phyloP scores from a whole-genome alignment of 2,113 vertebrate species.

The Entelurus aequoreus region DNA sequence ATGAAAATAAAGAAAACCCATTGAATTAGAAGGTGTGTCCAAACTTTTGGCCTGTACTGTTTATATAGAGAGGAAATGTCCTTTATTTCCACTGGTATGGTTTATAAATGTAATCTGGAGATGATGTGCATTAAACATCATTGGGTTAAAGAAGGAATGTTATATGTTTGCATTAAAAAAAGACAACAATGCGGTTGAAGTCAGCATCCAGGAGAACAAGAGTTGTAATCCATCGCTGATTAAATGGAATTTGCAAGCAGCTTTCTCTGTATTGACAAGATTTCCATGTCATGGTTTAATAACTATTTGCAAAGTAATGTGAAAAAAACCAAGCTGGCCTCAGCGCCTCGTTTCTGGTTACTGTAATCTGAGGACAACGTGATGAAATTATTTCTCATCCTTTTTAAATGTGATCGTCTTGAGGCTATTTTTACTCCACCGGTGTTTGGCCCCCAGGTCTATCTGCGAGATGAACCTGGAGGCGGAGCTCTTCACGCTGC shows the following conservation, averaged over 20 bases:
- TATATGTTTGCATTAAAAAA: neutral
- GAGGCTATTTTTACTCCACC: too few species aligned
- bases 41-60: too few species aligned
- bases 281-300: conserved; percentile 15
- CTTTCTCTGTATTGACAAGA: neutral
- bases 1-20: too few species aligned
- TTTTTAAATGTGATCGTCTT: too few species aligned
- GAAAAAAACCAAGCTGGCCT: neutral
- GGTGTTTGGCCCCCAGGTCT: conserved; percentile 67
- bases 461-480: conserved; percentile 96
- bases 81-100: too few species aligned
- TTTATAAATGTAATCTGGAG: too few species aligned
- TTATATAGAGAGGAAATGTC: too few species aligned
- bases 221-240: conserved; percentile 1
- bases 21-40: too few species aligned
- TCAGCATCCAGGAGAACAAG: too few species aligned
- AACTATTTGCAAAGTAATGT: conserved; percentile 2
- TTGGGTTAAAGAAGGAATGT: neutral
- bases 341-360: neutral
- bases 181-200: too few species aligned
- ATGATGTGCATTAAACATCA: too few species aligned
- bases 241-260: neutral
- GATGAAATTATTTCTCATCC: neutral
- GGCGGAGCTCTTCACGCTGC: conserved; percentile 89
- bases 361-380: neutral